Percentiles rank a stretch among this genome's conserved stretches.
These are phyloP conservation scores for Esox niger DNA, from an alignment of 2,113 vertebrate species.

Conservation along the genomic window DNA sequence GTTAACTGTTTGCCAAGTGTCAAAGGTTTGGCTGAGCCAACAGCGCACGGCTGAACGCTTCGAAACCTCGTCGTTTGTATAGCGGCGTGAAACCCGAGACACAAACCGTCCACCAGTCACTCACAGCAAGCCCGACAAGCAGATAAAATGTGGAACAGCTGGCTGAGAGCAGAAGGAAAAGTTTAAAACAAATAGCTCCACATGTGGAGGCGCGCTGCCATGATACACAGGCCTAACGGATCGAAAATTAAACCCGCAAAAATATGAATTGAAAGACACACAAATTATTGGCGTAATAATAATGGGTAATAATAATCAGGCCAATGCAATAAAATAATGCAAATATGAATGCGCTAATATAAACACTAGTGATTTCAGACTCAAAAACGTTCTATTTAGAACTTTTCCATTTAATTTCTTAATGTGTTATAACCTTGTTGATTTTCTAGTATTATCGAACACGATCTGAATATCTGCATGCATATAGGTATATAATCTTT, in stretches of 20 bases:
- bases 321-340: neutral
- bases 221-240: conserved; percentile 16
- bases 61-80: conserved; percentile 50
- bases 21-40: conserved; percentile 40
- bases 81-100: conserved; percentile 71
- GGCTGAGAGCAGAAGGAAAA: conserved; percentile 83
- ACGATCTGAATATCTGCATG: too few relatives aligned
- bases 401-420: neutral
- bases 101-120: conserved; percentile 69
- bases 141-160: conserved; percentile 93
- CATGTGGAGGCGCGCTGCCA: conserved; percentile 75
- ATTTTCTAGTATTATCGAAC: too few relatives aligned
- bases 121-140: conserved; percentile 79
- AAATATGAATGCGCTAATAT: neutral
- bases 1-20: conserved; percentile 61
- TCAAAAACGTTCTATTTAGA: neutral
- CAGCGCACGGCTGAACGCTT: conserved; percentile 60
- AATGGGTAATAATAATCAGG: neutral
- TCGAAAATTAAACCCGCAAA: neutral
- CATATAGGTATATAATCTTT: too few relatives aligned
- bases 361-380: too few relatives aligned
- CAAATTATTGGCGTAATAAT: neutral
- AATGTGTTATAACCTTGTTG: neutral
- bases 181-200: conserved; percentile 89
- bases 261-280: conserved; percentile 1